Evolutionary conservation across 2,888 invertebrate genomes (phyloP).

Genomic region (Dascillus cervinus): DNA sequence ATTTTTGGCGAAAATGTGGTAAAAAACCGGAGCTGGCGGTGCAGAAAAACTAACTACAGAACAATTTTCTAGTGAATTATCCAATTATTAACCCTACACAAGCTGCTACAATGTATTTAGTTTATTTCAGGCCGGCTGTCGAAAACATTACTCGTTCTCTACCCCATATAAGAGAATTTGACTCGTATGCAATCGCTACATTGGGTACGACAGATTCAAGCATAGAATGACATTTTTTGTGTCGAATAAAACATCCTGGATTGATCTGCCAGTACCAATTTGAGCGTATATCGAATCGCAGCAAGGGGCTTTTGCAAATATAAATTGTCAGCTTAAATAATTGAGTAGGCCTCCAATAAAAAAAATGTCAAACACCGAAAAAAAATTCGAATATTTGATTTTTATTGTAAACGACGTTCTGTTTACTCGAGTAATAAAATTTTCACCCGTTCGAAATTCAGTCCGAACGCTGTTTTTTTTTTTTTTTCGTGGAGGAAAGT

Average conservation of each 20-base stretch:
- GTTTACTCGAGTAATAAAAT: no score
- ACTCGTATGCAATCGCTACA: constrained; percentile 21
- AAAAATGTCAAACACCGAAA: no score
- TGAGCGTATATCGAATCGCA: constrained; percentile 31
- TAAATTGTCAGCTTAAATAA: constrained; percentile 30
- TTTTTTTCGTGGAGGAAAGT: no score
- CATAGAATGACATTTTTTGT: constrained; percentile 27
- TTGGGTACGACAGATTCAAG: constrained; percentile 19
- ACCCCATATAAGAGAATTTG: constrained; percentile 18
- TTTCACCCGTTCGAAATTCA: no score
- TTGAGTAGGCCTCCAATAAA: constrained; percentile 18
- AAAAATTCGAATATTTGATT: no score
- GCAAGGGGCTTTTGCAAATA: constrained; percentile 28
- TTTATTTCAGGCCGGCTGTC: constrained; percentile 31
- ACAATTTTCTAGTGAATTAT: constrained; percentile 27
- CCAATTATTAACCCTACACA: constrained; percentile 29
- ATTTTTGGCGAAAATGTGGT: no score
- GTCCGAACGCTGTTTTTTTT: no score
- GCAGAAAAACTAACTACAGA: no score
- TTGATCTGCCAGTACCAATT: constrained; percentile 39
- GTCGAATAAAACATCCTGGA: constrained; percentile 28
- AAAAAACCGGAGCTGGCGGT: no score
- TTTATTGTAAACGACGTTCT: no score
- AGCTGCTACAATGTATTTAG: constrained; percentile 26
- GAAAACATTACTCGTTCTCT: constrained; percentile 25